Evolutionary conservation across 2,797 vertebrate genomes (phyloP).

Genomic region (Premnoplex brunnescens): DNA sequence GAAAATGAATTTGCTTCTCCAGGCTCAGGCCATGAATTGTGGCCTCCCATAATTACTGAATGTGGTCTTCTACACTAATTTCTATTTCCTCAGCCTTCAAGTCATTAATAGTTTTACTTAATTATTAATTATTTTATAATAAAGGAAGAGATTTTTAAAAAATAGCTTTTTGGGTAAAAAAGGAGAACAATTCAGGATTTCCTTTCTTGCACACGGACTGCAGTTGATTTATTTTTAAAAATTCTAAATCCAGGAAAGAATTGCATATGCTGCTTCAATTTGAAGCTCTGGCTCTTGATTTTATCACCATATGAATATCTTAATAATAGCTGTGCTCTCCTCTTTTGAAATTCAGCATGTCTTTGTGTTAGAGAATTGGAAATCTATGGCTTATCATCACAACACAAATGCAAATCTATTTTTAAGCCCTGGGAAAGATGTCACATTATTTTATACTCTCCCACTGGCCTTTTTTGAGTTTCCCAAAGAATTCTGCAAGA

Average conservation of each 20-base stretch:
- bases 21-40: background rate
- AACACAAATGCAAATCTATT: background rate
- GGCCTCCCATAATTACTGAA: background rate
- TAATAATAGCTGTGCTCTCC: background rate
- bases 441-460: background rate
- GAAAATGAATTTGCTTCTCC: background rate
- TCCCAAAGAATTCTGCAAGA: background rate
- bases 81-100: background rate
- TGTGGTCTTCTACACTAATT: background rate
- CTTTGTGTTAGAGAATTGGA: background rate
- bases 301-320: background rate
- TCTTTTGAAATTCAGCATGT: background rate
- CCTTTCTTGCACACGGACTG: background rate
- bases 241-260: slow-evolving; percentile 1
- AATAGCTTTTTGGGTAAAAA: background rate
- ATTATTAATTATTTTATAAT: slow-evolving; percentile 6
- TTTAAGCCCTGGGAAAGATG: background rate
- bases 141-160: background rate
- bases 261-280: background rate
- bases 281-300: background rate
- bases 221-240: background rate
- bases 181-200: background rate
- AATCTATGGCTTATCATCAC: background rate
- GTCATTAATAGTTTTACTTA: background rate
- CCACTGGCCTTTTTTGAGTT: background rate